A percentile compares a stretch with the other conserved stretches of the same genome.
phyloP scores from a whole-genome alignment of 2,888 invertebrate genomes.

The Eurytoma californica region DNA sequence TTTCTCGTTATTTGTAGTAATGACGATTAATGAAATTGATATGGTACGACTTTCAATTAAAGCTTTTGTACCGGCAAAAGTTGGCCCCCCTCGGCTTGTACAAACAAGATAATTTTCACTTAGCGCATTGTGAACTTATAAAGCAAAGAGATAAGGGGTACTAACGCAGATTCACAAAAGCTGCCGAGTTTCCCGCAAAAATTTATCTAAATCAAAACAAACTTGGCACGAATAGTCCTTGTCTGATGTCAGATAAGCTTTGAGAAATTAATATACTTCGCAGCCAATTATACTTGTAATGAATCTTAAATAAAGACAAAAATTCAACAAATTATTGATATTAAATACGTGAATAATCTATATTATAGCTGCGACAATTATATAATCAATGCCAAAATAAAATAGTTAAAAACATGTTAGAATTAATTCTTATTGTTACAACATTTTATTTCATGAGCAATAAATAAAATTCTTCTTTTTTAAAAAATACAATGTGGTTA shows the following conservation, averaged over 20 bases:
- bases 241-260: background rate
- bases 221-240: background rate
- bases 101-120: slow-evolving; percentile 45
- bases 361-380: too few relatives aligned
- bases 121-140: slow-evolving; percentile 27
- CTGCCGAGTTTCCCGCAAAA: slow-evolving; percentile 13
- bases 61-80: slow-evolving; percentile 1
- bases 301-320: too few relatives aligned
- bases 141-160: slow-evolving; percentile 40
- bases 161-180: slow-evolving; percentile 21
- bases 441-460: too few relatives aligned
- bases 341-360: background rate
- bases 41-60: slow-evolving; percentile 16
- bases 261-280: background rate
- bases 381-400: too few relatives aligned
- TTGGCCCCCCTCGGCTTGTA: slow-evolving; percentile 4
- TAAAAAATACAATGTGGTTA: too few relatives aligned
- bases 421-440: too few relatives aligned
- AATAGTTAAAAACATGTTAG: too few relatives aligned
- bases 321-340: background rate
- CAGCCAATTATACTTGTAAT: too few relatives aligned
- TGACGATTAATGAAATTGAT: too few relatives aligned
- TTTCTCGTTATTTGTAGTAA: too few relatives aligned
- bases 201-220: slow-evolving; percentile 40
- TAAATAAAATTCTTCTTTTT: too few relatives aligned